Percentiles rank a stretch among this genome's conserved stretches.
These are phyloP conservation scores for Mesitornis unicolor DNA, from an alignment of 2,113 vertebrate species.

Conservation along the genomic window DNA sequence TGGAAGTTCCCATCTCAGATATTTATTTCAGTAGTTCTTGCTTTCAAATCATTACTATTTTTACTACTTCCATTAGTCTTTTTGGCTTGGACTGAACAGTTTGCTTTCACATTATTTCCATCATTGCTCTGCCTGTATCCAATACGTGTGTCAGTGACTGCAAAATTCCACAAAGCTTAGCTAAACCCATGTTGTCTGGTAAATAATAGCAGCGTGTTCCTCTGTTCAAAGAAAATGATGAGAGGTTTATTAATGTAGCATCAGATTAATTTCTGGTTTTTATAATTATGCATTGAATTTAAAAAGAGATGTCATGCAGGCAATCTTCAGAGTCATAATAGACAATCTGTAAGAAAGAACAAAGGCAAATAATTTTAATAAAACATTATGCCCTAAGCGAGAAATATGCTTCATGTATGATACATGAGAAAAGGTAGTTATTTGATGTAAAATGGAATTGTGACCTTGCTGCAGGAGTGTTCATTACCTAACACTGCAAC, in stretches of 20 bases:
- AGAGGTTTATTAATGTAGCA: conserved; percentile 47
- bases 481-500: conserved; percentile 50
- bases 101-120: background rate
- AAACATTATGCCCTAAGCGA: conserved; percentile 65
- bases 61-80: background rate
- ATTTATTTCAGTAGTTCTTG: background rate
- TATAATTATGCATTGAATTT: conserved; percentile 61
- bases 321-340: conserved; percentile 47
- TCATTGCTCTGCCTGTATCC: background rate
- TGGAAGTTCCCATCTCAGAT: background rate
- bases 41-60: background rate
- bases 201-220: background rate
- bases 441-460: conserved; percentile 46
- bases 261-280: conserved; percentile 42
- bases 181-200: background rate
- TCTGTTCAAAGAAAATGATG: background rate
- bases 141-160: background rate
- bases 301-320: conserved; percentile 32
- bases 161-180: background rate
- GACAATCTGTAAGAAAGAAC: conserved; percentile 56
- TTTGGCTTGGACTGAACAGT: background rate
- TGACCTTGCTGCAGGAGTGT: conserved; percentile 62
- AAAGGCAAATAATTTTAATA: conserved; percentile 73
- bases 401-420: conserved; percentile 58
- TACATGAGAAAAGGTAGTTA: conserved; percentile 50